phyloP scores from a whole-genome alignment of 2,888 invertebrate species.

The Meganola albula region DNA sequence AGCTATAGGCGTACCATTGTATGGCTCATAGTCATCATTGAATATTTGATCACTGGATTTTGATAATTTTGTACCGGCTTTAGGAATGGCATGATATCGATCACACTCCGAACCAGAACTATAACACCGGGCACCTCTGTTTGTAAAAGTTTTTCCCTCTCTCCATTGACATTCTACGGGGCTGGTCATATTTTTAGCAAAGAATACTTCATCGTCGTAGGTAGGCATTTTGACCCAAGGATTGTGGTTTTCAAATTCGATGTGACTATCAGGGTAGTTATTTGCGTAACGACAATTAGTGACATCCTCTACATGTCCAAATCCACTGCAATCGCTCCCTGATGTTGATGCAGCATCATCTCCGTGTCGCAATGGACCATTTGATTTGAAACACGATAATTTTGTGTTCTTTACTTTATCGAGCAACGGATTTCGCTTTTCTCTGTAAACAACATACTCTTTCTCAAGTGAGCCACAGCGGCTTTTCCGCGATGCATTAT shows the following conservation, averaged over 20 bases:
- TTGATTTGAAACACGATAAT: conserved; percentile 81
- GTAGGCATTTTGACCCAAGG: conserved; percentile 70
- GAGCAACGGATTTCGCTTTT: conserved; percentile 83
- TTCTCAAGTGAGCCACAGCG: conserved; percentile 74
- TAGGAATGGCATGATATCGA: conserved; percentile 64
- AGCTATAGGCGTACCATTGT: conserved; percentile 43
- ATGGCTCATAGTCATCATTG: conserved; percentile 69
- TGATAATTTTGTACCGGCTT: conserved; percentile 63
- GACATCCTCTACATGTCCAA: conserved; percentile 65
- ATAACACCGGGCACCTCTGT: conserved; percentile 66
- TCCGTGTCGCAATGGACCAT: conserved; percentile 69
- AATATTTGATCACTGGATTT: conserved; percentile 77
- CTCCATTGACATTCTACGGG: conserved; percentile 60
- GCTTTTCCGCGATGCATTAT: conserved; percentile 67
- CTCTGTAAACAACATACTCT: conserved; percentile 77
- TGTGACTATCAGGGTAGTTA: conserved; percentile 55
- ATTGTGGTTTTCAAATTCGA: conserved; percentile 71
- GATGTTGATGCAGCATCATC: conserved; percentile 73
- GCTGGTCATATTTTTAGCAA: conserved; percentile 54
- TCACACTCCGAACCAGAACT: conserved; percentile 74
- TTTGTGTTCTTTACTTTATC: conserved; percentile 84
- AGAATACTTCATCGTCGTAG: conserved; percentile 72
- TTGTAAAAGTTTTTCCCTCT: conserved; percentile 57
- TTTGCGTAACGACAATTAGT: conserved; percentile 52
- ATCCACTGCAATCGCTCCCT: conserved; percentile 73